Conservation (phyloP, 2,797 vertebrate genomes). For the Streptopelia turtur region DNA sequence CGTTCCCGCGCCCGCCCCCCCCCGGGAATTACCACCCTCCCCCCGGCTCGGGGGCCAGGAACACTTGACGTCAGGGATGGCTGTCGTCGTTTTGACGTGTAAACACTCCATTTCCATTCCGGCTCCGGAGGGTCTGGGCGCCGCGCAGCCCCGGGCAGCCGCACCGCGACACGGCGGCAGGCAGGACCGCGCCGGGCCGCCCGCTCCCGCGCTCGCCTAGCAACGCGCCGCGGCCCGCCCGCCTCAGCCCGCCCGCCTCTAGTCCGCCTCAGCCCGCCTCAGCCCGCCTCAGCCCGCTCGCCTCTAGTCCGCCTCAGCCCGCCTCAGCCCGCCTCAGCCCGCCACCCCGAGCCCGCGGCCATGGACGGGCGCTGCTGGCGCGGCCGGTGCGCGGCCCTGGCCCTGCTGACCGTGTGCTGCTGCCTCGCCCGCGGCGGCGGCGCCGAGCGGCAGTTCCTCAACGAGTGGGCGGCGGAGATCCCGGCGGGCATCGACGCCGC, state of each 20-base stretch:
- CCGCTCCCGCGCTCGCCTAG: not conserved
- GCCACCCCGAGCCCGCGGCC: slow-evolving; percentile 14
- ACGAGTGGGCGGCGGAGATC: slow-evolving; percentile 97
- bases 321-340: no score
- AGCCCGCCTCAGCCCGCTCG: no score
- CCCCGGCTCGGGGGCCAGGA: slow-evolving; percentile 83
- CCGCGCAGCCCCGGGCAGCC: slow-evolving; percentile 6
- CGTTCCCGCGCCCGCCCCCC: slow-evolving; percentile 23
- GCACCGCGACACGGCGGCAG: not conserved
- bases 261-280: not conserved
- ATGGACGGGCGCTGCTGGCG: slow-evolving; percentile 85
- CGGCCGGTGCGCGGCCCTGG: slow-evolving; percentile 78
- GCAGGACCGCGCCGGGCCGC: not conserved
- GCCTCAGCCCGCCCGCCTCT: not conserved
- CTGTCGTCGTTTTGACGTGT: slow-evolving; percentile 91
- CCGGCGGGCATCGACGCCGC: slow-evolving; percentile 88
- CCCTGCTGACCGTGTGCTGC: slow-evolving; percentile 74
- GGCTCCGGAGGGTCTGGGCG: slow-evolving; percentile 65
- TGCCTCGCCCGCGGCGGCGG: slow-evolving; percentile 59
- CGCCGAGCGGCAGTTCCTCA: slow-evolving; percentile 89
- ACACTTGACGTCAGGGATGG: slow-evolving; percentile 90
- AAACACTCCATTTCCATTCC: slow-evolving; percentile 80
- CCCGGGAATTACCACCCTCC: slow-evolving; percentile 77
- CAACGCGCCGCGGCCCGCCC: not conserved
- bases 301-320: no score